Base-by-base conservation (phyloP, 2,113 vertebrate species). In the Hippocampus zosterae region DNA sequence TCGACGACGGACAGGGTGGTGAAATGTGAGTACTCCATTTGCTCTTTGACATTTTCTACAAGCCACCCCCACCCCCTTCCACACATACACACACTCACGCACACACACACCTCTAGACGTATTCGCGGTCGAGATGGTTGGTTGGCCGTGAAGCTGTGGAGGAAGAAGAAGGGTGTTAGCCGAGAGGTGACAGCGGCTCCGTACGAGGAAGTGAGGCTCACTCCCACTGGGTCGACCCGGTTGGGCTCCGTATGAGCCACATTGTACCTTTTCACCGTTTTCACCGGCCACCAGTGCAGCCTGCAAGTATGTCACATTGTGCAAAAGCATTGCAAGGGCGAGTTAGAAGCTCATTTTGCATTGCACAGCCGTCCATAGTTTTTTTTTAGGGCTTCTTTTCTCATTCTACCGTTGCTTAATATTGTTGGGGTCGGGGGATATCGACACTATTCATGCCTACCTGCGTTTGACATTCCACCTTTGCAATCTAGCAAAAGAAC, bases 1-100 rank as follows among this genome's bases (percentile, higher is more conserved):
- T 97, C 96, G 83, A 98, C 96, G 90, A 95, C 94, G 90, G 96
- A 97, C 90, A 92, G 96, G 93, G 95, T 93, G 91, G 94, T 98
- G 88, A 96, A 95, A 95, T 94, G 96, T 98, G 91, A 94, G 95
- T 93, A 85, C 9, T 21, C n/a, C 1, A 11, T 27, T 33, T 33
- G 27, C 61, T 3, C 9, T 16, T 41, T 68, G 27, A 42, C 53
- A 21, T 44, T 59, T 55, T 50, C 27, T n/a, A 19, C 27, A 27
- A 27, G 1, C 25, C 25, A 27, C 29, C 41, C 16, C 18, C 29
- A 11, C 11, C n/a, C 52, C 25, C 18, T 19, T 8, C 33, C 8
- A 19, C 3, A 21, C 7, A 37, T 6, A 33, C 3, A 37, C 33
- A 37, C 33, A 37, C 33, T 6, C 33, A 37, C 42, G 5, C 3